A percentile compares a stretch with the other conserved stretches of the same genome.
Evolutionary conservation across 2,888 invertebrate genomes (phyloP).

Genomic region (Campoletis raptor): DNA sequence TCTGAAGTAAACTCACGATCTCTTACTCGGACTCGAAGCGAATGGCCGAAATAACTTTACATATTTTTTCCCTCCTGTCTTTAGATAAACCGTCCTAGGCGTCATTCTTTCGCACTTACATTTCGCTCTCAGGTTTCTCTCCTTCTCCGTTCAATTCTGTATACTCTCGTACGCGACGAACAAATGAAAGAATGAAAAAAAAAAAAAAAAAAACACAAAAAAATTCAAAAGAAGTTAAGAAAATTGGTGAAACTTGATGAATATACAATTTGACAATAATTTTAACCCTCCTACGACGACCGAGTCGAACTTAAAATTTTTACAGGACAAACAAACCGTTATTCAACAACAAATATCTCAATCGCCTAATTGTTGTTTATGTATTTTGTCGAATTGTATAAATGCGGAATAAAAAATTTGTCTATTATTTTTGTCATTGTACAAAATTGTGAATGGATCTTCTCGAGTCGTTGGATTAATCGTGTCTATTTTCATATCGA

Average conservation of each 20-base stretch:
- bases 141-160: constrained; percentile 29
- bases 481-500: constrained; percentile 17
- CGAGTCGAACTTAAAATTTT: constrained; percentile 37
- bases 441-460: background rate
- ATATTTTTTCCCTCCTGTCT: background rate
- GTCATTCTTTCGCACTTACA: constrained; percentile 21
- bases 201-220: background rate
- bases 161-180: constrained; percentile 35
- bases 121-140: constrained; percentile 13
- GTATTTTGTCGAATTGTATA: constrained; percentile 63
- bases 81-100: constrained; percentile 51
- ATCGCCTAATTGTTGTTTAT: constrained; percentile 62
- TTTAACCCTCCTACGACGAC: constrained; percentile 40
- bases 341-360: constrained; percentile 26
- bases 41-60: constrained; percentile 44
- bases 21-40: constrained; percentile 33
- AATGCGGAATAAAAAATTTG: constrained; percentile 51
- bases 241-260: background rate
- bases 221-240: background rate
- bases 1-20: background rate
- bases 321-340: constrained; percentile 30
- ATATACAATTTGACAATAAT: constrained; percentile 67
- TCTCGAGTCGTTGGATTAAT: background rate
- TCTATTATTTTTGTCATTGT: background rate
- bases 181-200: background rate